Percentiles rank a stretch among this genome's conserved stretches.
Conservation (phyloP, 2,888 invertebrate genomes). For the Pyrochroa serraticornis region DNA sequence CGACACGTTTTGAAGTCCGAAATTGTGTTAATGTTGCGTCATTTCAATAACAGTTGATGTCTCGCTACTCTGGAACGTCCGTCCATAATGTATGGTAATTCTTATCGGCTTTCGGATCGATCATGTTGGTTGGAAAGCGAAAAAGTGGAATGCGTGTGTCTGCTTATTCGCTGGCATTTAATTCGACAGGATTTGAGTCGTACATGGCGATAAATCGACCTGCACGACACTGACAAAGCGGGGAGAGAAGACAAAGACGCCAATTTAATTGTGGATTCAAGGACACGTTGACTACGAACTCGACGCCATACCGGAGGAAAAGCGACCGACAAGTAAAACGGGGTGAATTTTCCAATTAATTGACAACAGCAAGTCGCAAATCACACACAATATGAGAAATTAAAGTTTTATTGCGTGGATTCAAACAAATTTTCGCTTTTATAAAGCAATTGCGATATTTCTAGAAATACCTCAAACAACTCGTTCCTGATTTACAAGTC, state of each 20-base stretch:
- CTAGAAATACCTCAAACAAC: no score
- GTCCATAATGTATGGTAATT: background rate
- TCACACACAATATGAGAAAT: no score
- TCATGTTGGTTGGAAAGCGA: background rate
- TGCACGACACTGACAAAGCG: background rate
- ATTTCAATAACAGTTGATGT: no score
- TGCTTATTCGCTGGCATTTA: constrained; percentile 1
- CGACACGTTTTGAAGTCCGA: background rate
- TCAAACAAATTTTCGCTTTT: no score
- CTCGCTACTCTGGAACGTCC: no score
- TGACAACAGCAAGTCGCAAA: no score
- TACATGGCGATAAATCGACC: constrained; percentile 4
- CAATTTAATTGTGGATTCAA: constrained; percentile 5
- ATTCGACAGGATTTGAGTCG: constrained; percentile 5
- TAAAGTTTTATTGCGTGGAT: no score
- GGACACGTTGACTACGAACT: background rate
- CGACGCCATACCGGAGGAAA: background rate
- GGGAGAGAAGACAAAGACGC: constrained; percentile 5
- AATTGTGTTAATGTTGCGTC: constrained; percentile 16
- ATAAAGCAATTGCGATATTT: no score
- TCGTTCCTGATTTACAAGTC: no score
- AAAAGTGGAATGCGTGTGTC: background rate
- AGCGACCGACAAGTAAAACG: background rate
- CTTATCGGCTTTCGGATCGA: background rate
- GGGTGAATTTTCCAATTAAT: constrained; percentile 2